phyloP scores from a whole-genome alignment of 2,888 invertebrate genomes.

The Trichopria drosophilae region DNA sequence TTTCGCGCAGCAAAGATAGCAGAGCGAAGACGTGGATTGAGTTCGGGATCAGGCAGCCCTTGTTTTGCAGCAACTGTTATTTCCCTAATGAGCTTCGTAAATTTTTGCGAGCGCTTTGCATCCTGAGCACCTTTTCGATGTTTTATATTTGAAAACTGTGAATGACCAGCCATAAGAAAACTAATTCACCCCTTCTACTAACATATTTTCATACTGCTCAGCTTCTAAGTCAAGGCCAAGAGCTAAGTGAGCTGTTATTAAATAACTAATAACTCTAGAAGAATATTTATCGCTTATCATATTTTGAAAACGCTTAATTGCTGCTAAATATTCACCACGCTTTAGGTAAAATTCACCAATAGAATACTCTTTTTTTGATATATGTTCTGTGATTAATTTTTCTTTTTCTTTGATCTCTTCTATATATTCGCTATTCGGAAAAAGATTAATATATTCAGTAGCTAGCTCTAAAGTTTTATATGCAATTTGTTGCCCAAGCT shows the following conservation, averaged over 20 bases:
- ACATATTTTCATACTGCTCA: conserved; percentile 17
- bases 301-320: conserved; percentile 15
- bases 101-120: conserved; percentile 4
- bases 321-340: conserved; percentile 17
- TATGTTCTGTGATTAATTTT: conserved; percentile 16
- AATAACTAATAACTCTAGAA: conserved; percentile 13
- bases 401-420: conserved; percentile 14
- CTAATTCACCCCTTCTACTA: conserved; percentile 12
- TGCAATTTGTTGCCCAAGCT: conserved; percentile 14
- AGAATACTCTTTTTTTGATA: conserved; percentile 17
- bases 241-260: conserved; percentile 15
- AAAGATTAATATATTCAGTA: conserved; percentile 13
- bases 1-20: conserved; percentile 4
- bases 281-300: conserved; percentile 13
- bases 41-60: conserved; percentile 2
- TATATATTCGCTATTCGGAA: conserved; percentile 14
- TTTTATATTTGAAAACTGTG: conserved; percentile 13
- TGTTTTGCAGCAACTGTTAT: conserved; percentile 4
- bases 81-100: conserved; percentile 15
- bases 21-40: conserved; percentile 7
- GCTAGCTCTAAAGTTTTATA: conserved; percentile 17
- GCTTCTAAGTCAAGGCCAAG: conserved; percentile 17
- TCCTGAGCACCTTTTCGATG: conserved; percentile 18
- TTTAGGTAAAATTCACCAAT: conserved; percentile 12
- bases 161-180: conserved; percentile 18